Evolutionary conservation across 2,888 invertebrate species (phyloP).

Genomic region (Rhimphoctona megacephalus): DNA sequence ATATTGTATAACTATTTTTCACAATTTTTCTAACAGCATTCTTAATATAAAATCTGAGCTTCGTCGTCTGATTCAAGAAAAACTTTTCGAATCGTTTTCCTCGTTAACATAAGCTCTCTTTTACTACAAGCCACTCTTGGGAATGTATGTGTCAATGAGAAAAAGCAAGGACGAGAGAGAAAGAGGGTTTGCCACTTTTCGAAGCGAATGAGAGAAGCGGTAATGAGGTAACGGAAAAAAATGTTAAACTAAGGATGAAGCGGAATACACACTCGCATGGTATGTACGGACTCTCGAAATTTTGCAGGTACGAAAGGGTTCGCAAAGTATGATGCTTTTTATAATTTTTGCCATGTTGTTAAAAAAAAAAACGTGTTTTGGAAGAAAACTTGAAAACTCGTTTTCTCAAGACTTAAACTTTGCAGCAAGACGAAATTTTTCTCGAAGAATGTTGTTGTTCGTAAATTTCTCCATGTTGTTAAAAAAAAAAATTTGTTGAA

Average conservation of each 20-base stretch:
- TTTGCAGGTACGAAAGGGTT: not conserved
- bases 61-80: not conserved
- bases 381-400: not conserved
- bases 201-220: not conserved
- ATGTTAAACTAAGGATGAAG: not conserved
- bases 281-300: not conserved
- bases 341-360: not conserved
- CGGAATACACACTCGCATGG: not conserved
- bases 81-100: conserved; percentile 9
- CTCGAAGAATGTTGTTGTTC: not conserved
- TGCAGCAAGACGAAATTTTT: not conserved
- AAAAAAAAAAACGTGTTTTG: not conserved
- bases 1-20: not conserved
- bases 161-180: not conserved
- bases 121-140: not conserved
- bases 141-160: not conserved
- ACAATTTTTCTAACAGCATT: not conserved
- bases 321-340: not conserved
- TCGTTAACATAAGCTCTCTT: conserved; percentile 1
- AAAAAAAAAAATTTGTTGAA: not conserved
- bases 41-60: not conserved
- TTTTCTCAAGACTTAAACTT: not conserved
- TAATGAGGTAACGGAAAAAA: conserved; percentile 10
- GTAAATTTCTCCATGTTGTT: not conserved
- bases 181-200: not conserved